phyloP scores from a whole-genome alignment of 2,888 invertebrate genomes.

The Hypercompe scribonia region DNA sequence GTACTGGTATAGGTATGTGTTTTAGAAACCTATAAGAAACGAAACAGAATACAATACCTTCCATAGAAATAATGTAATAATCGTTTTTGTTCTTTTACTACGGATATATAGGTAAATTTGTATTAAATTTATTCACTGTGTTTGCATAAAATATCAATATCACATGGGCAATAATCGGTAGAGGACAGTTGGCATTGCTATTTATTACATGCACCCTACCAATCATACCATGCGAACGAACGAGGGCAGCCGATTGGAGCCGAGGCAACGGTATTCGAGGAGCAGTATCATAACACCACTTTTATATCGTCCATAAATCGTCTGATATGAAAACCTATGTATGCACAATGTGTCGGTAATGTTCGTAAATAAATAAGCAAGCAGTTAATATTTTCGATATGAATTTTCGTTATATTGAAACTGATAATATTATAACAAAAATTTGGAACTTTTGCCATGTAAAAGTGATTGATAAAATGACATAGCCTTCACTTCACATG shows the following conservation, averaged over 20 bases:
- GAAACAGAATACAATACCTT: background rate
- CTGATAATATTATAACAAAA: background rate
- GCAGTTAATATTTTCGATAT: conserved; percentile 26
- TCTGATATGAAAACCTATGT: conserved; percentile 47
- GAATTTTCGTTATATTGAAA: conserved; percentile 9
- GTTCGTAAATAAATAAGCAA: conserved; percentile 43
- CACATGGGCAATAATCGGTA: conserved; percentile 56
- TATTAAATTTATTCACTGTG: background rate
- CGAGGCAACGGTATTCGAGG: conserved; percentile 20
- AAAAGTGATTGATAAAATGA: background rate
- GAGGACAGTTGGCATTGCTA: conserved; percentile 46
- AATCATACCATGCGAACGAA: conserved; percentile 43
- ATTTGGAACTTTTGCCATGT: background rate
- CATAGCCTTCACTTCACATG: background rate
- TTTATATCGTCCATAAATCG: conserved; percentile 49
- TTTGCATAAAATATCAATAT: conserved; percentile 21
- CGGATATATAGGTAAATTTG: background rate
- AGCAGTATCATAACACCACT: conserved; percentile 32
- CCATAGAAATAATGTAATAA: background rate
- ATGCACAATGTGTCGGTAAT: conserved; percentile 48
- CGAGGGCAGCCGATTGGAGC: conserved; percentile 33
- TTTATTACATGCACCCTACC: conserved; percentile 29
- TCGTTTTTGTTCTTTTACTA: background rate
- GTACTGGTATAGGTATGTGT: too few relatives aligned
- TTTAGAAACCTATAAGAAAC: background rate